Base-by-base conservation (phyloP, 2,888 invertebrate species). In the Tachystola acroxantha region DNA sequence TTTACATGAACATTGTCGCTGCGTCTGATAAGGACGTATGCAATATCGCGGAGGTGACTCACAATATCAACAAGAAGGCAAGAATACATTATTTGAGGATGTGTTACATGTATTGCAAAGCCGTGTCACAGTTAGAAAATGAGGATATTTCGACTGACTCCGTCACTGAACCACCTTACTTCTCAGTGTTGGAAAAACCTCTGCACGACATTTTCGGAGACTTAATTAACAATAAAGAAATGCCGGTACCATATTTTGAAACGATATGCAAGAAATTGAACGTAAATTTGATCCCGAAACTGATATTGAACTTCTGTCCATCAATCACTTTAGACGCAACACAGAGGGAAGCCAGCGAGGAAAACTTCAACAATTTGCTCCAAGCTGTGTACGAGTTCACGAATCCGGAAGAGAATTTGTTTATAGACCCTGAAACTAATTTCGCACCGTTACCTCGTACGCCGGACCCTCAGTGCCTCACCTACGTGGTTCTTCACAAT, bases 251-350 rank as follows among this genome's bases (percentile, higher is more conserved):
- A 1, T 89, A 90, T 54, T 89, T 94, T 38, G 94, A 94, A 59
- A 76, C 88, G 1, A 88, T 92, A 52, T 93, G 93, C 41, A 88
- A 88, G 20, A 91, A 91, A 48, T 67, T 94, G 10, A 92, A 93
- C 61, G 88, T 94, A 1, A 93, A 94, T 81, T 84, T 94, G 35
- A 89, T 93, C 32, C 92, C 94, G 50, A 92, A 92, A 48, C 89
- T 94, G 7, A 89, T 93, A 2, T 72, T 91, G 2, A 93, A 92
- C 66, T 92, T 92, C 56, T 93, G 93, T 48, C 93, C 94, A 0
- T 90, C 89, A 6, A 88, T 92, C 13, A 78, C 88, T 13, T 66
- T 89, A 37, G 61, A 66, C 1, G 79, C 79, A 3, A 66, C 75
- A 1, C 57, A 67, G 13, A 76, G 69, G 43, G 84, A 84, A 49